phyloP scores from a whole-genome alignment of 1,140 invertebrate species.

The Magallana angulata region DNA sequence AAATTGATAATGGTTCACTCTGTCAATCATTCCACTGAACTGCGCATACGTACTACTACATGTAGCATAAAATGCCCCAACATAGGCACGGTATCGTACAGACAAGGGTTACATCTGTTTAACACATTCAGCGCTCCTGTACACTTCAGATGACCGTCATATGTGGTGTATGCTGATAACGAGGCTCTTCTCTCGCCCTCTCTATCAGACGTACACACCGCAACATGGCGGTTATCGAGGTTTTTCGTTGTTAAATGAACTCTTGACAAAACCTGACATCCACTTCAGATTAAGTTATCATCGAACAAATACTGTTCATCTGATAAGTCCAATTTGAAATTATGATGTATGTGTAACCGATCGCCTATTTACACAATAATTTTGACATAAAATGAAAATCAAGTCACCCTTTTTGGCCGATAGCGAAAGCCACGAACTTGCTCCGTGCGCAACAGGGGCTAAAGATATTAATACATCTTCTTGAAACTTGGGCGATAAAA shows the following conservation, averaged over 20 bases:
- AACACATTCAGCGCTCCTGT: neutral
- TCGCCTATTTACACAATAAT: slow-evolving; percentile 21
- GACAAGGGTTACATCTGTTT: slow-evolving; percentile 5
- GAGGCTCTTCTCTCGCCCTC: neutral
- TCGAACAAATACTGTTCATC: slow-evolving; percentile 33
- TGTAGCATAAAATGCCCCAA: neutral
- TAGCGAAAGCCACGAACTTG: slow-evolving; percentile 22
- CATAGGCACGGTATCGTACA: neutral
- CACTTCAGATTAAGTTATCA: slow-evolving; percentile 33
- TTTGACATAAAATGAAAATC: slow-evolving; percentile 29
- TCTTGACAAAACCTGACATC: slow-evolving; percentile 35
- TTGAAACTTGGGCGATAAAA: slow-evolving; percentile 17
- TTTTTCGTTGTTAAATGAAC: slow-evolving; percentile 30
- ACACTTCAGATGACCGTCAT: slow-evolving; percentile 19
- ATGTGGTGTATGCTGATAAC: neutral
- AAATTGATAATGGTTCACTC: too few species aligned
- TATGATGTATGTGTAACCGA: slow-evolving; percentile 23
- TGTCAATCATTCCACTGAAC: neutral
- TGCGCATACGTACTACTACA: neutral
- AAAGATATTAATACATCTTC: slow-evolving; percentile 21
- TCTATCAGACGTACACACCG: slow-evolving; percentile 14
- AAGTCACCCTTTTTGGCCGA: neutral
- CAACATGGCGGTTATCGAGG: slow-evolving; percentile 13
- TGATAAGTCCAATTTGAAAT: slow-evolving; percentile 34
- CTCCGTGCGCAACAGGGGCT: neutral